phyloP scores from a whole-genome alignment of 2,113 vertebrate genomes.

The Propithecus coquereli region DNA sequence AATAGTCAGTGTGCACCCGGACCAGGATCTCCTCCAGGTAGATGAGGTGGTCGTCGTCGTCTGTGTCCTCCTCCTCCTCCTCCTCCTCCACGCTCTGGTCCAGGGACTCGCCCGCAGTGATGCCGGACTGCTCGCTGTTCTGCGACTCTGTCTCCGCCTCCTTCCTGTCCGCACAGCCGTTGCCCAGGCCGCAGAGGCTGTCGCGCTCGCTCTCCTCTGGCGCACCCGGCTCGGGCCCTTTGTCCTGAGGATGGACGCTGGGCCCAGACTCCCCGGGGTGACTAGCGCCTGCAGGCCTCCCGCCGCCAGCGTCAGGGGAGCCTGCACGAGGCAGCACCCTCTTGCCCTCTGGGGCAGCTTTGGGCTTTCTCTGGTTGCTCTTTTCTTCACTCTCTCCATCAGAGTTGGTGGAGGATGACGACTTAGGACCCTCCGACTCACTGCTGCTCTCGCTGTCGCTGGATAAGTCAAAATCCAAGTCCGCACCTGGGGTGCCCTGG shows the following conservation, averaged over 20 bases:
- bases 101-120: conserved; percentile 93
- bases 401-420: conserved; percentile 75
- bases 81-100: conserved; percentile 96
- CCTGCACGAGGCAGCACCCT: conserved; percentile 26
- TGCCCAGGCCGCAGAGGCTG: conserved; percentile 86
- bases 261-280: background rate
- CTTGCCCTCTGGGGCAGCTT: conserved; percentile 21
- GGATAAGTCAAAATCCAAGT: conserved; percentile 93
- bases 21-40: conserved; percentile 96
- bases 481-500: conserved; percentile 73
- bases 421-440: conserved; percentile 80
- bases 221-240: conserved; percentile 66
- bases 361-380: conserved; percentile 70
- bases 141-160: conserved; percentile 97
- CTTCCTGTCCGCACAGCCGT: conserved; percentile 88
- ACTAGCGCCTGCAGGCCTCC: conserved; percentile 48
- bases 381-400: conserved; percentile 84
- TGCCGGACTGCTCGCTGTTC: conserved; percentile 94
- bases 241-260: conserved; percentile 42
- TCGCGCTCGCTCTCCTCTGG: conserved; percentile 81
- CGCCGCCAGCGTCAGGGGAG: background rate
- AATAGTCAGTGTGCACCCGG: conserved; percentile 94
- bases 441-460: conserved; percentile 91
- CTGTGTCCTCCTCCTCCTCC: conserved; percentile 85
- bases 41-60: conserved; percentile 95